Conservation (phyloP, 2,797 vertebrate genomes). For the Propithecus deckenii region DNA sequence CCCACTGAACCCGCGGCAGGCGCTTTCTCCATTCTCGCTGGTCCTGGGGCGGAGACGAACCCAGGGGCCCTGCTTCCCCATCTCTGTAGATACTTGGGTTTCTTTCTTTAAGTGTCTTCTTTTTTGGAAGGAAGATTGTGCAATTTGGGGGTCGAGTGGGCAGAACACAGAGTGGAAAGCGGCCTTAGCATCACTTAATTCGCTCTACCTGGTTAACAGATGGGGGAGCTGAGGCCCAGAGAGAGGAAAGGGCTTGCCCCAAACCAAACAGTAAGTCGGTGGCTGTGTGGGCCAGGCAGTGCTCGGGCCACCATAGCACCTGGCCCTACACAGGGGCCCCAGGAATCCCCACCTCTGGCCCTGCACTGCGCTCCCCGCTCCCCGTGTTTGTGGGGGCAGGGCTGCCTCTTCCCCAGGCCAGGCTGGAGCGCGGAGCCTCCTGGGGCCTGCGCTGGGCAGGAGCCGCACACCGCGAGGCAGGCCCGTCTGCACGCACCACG, state of each 20-base stretch:
- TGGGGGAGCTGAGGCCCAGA: background rate
- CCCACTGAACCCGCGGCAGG: background rate
- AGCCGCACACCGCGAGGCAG: fast-evolving
- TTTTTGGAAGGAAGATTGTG: background rate
- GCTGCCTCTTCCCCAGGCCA: background rate
- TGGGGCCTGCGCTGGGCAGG: background rate
- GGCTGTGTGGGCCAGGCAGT: background rate
- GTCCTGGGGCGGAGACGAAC: background rate
- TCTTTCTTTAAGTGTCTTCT: background rate
- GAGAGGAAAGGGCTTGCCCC: background rate
- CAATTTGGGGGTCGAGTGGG: background rate
- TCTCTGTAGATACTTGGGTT: background rate
- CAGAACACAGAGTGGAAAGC: background rate
- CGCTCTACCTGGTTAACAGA: background rate
- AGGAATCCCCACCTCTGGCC: background rate
- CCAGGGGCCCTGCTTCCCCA: background rate
- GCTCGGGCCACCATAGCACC: too few species aligned
- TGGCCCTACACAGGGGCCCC: background rate
- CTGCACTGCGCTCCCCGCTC: background rate
- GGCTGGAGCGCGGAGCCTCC: background rate
- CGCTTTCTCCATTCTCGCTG: background rate
- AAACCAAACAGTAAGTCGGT: background rate
- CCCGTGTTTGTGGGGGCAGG: background rate
- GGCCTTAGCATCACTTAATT: background rate
- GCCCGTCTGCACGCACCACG: too few species aligned